Evolutionary conservation across 2,113 vertebrate genomes (phyloP).

Genomic region (Daphoenositta chrysoptera): DNA sequence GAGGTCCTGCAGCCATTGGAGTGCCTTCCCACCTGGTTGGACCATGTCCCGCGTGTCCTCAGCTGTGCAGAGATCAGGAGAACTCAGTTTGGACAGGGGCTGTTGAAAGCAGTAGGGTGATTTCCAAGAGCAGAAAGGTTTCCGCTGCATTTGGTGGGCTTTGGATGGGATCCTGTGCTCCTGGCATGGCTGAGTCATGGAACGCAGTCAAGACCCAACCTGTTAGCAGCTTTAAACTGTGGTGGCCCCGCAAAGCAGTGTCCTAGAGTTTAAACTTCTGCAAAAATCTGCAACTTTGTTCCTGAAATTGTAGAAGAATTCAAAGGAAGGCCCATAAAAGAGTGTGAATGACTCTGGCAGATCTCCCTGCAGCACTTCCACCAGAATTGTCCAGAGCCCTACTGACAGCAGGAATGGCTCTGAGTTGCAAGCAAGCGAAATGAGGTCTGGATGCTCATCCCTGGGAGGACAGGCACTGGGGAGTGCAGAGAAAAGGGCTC

Average conservation of each 20-base stretch:
- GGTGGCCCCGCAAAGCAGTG: background rate
- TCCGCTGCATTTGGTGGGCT: background rate
- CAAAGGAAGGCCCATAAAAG: conserved; percentile 43
- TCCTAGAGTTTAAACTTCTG: background rate
- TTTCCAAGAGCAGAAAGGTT: background rate
- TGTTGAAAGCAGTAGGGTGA: background rate
- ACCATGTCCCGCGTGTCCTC: fast-evolving
- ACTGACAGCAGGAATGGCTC: background rate
- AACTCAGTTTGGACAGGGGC: background rate
- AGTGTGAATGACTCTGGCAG: conserved; percentile 43
- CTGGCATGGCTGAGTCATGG: background rate
- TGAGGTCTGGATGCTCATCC: background rate
- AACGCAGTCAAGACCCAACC: background rate
- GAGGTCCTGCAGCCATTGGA: background rate
- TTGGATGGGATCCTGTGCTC: background rate
- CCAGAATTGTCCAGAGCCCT: fast-evolving
- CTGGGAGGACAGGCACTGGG: background rate
- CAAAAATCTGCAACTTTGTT: background rate
- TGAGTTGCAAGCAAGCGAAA: background rate
- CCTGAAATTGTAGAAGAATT: conserved; percentile 22
- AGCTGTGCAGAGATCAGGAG: background rate
- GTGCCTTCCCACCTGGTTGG: background rate
- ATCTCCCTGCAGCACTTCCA: background rate
- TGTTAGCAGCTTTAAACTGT: background rate
- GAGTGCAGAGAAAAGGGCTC: background rate